Evolutionary conservation across 2,888 invertebrate genomes (phyloP).

Genomic region (Tetanocera ferruginea): DNA sequence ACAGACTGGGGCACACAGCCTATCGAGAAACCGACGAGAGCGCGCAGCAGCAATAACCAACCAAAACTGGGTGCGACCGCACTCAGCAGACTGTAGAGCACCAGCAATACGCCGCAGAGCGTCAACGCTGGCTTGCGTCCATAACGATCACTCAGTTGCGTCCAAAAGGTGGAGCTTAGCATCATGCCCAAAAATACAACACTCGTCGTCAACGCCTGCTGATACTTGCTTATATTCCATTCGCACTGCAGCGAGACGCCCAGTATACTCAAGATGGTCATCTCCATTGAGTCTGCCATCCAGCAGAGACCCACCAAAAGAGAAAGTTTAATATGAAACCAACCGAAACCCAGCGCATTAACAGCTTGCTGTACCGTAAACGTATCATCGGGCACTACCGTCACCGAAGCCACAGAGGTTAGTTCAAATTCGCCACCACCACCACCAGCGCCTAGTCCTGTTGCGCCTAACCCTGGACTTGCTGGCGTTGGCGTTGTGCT

Average conservation of each 20-base stretch:
- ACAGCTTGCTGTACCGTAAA: conserved; percentile 90
- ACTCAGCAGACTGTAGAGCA: conserved; percentile 92
- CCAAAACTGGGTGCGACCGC: conserved; percentile 91
- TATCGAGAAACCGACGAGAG: conserved; percentile 94
- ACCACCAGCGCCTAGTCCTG: background rate
- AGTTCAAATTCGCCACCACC: conserved; percentile 16
- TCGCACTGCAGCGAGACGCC: conserved; percentile 95
- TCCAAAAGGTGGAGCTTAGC: conserved; percentile 97
- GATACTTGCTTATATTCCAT: conserved; percentile 89
- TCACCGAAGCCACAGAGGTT: conserved; percentile 16
- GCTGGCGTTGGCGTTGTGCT: background rate
- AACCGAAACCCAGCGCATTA: conserved; percentile 88
- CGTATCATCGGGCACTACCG: conserved; percentile 73
- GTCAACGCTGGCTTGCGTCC: conserved; percentile 91
- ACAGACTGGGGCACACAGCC: conserved; percentile 99
- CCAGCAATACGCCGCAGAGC: conserved; percentile 89
- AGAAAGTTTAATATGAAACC: conserved; percentile 90
- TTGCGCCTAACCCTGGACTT: background rate
- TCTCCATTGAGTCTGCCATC: conserved; percentile 99
- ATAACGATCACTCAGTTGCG: conserved; percentile 92
- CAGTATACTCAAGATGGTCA: conserved; percentile 94
- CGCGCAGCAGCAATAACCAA: conserved; percentile 91
- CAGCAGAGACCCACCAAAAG: conserved; percentile 88
- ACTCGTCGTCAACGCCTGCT: conserved; percentile 93
- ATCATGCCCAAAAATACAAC: conserved; percentile 97